A percentile compares a stretch with the other conserved stretches of the same genome.
Conservation (phyloP, 1,140 invertebrate species). For the Bombus sylvicola region DNA sequence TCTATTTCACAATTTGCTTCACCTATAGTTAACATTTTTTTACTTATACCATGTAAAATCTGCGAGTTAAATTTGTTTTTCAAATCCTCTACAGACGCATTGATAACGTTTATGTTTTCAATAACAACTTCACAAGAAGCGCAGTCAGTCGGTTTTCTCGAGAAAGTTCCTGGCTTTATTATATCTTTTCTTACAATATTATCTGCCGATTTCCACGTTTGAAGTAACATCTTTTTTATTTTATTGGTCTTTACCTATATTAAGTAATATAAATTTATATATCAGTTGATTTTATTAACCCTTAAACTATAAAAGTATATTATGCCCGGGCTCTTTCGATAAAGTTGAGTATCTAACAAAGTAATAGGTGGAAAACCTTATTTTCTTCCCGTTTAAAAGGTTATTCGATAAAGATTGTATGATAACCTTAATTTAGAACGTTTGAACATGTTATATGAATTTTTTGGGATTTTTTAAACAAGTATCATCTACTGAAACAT, state of each 20-base stretch:
- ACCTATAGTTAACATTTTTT: conserved; percentile 69
- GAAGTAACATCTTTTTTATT: conserved; percentile 19
- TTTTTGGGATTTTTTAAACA: too few relatives aligned
- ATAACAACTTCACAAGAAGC: conserved; percentile 70
- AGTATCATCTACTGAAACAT: too few relatives aligned
- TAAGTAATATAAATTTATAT: conserved; percentile 1
- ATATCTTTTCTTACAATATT: conserved; percentile 73
- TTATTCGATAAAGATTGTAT: too few relatives aligned
- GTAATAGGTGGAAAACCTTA: too few relatives aligned
- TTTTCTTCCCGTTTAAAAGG: too few relatives aligned
- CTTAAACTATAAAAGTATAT: too few relatives aligned
- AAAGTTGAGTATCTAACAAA: too few relatives aligned
- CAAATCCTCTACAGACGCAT: conserved; percentile 48
- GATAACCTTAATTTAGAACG: too few relatives aligned
- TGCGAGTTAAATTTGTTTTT: conserved; percentile 61
- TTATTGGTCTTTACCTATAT: background rate
- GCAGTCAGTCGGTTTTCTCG: conserved; percentile 73
- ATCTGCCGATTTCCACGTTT: conserved; percentile 72
- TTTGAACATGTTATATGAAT: too few relatives aligned
- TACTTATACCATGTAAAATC: conserved; percentile 58
- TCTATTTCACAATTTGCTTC: conserved; percentile 72
- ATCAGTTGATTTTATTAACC: background rate
- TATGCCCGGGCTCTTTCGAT: too few relatives aligned
- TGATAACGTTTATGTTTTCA: conserved; percentile 61
- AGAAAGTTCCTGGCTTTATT: conserved; percentile 63